These are phyloP conservation scores for Aporophyla nigra DNA, from an alignment of 2,888 invertebrate species.

Conservation along the genomic window DNA sequence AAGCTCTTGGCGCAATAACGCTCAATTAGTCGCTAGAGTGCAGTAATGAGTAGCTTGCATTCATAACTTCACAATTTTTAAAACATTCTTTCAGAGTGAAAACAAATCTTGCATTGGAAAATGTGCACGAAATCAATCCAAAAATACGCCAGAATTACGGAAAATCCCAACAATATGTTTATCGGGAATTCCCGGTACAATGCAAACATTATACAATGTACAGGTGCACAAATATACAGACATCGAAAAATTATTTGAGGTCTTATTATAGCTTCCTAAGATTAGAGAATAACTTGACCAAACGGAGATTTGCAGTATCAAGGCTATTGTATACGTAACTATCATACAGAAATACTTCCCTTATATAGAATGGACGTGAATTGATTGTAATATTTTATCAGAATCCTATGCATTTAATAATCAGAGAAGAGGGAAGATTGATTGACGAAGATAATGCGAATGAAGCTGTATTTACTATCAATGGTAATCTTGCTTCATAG, in stretches of 20 bases:
- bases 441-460: background rate
- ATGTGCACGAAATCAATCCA: background rate
- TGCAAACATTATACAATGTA: conserved; percentile 10
- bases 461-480: conserved; percentile 8
- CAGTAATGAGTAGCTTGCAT: background rate
- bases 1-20: background rate
- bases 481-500: background rate
- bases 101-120: background rate
- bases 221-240: conserved; percentile 27
- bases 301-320: background rate
- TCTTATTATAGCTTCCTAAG: no score
- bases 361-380: background rate
- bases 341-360: background rate
- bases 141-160: background rate
- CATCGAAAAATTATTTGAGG: background rate
- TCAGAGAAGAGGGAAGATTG: background rate
- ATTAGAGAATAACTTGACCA: background rate
- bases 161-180: conserved; percentile 6
- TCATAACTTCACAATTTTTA: no score
- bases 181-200: background rate
- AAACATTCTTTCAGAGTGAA: background rate
- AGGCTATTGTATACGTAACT: background rate
- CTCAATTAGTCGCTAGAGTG: background rate
- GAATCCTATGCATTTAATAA: background rate
- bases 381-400: background rate